Percentiles rank a stretch among this genome's conserved stretches.
Conservation (phyloP, 53 echinoderm and acorn worm species). For the Antedon mediterranea region DNA sequence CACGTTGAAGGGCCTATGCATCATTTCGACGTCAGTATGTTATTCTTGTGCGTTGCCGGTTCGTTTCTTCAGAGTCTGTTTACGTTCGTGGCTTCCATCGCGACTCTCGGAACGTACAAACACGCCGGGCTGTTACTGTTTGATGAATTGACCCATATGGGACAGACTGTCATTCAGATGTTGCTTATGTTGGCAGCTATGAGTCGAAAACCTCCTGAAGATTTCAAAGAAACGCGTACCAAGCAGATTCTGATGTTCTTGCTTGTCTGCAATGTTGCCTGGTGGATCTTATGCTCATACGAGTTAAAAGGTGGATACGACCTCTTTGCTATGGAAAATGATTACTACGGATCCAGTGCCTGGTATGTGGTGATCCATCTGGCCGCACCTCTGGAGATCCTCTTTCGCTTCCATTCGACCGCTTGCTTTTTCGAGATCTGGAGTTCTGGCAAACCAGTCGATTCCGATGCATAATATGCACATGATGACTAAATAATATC, state of each 20-base stretch:
- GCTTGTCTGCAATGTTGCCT: conserved; percentile 73
- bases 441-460: conserved; percentile 18
- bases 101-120: conserved; percentile 35
- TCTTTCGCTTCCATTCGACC: conserved; percentile 96
- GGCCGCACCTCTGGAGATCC: conserved; percentile 77
- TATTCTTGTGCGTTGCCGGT: conserved; percentile 71
- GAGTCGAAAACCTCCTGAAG: conserved; percentile 81
- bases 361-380: conserved; percentile 97
- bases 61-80: conserved; percentile 74
- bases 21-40: conserved; percentile 63
- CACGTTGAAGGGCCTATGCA: conserved; percentile 77
- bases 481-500: no score
- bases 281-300: conserved; percentile 92
- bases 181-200: conserved; percentile 18
- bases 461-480: background rate
- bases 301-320: conserved; percentile 92
- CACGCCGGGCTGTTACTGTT: conserved; percentile 69
- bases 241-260: conserved; percentile 95
- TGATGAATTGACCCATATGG: conserved; percentile 68
- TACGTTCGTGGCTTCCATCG: conserved; percentile 72
- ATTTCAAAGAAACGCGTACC: conserved; percentile 78
- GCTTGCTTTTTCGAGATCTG: conserved; percentile 93
- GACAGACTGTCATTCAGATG: conserved; percentile 73
- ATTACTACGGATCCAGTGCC: conserved; percentile 80
- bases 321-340: conserved; percentile 69